Conservation (phyloP, 2,888 invertebrate species). For the Cataglyphis albicans region DNA sequence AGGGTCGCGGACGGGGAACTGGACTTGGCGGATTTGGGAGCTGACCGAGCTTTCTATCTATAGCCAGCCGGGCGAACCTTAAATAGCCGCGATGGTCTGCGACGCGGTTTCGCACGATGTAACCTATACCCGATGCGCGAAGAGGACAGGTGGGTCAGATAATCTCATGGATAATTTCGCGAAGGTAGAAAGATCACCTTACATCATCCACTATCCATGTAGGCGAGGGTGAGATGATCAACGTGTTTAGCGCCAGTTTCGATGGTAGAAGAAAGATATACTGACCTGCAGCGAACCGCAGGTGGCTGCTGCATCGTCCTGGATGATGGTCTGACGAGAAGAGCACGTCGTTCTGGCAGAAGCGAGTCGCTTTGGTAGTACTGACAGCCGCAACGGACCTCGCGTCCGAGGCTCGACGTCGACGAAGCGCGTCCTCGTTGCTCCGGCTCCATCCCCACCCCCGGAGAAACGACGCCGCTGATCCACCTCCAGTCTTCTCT, state of each 20-base stretch:
- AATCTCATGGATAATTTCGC: not conserved
- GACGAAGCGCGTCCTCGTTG: constrained; percentile 91
- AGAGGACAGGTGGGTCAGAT: constrained; percentile 16
- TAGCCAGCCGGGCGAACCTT: constrained; percentile 84
- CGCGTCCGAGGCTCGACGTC: constrained; percentile 89
- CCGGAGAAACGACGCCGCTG: constrained; percentile 87
- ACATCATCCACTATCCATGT: not conserved
- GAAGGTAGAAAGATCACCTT: not conserved
- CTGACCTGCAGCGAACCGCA: constrained; percentile 80
- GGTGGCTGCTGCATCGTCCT: constrained; percentile 86
- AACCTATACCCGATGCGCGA: constrained; percentile 57
- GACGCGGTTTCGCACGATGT: constrained; percentile 61
- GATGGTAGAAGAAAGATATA: constrained; percentile 47
- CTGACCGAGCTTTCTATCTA: constrained; percentile 84
- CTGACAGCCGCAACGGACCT: constrained; percentile 95
- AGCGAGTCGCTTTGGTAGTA: constrained; percentile 93
- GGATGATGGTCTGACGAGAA: constrained; percentile 89
- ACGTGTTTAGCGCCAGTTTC: not conserved
- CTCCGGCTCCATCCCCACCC: constrained; percentile 90
- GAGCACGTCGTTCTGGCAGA: constrained; percentile 91
- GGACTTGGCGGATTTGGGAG: constrained; percentile 74
- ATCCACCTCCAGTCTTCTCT: constrained; percentile 87
- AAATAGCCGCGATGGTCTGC: constrained; percentile 81
- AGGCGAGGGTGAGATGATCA: not conserved
- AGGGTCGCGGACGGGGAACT: constrained; percentile 35